phyloP scores from a whole-genome alignment of 1,140 invertebrate genomes.

The Physella acuta region DNA sequence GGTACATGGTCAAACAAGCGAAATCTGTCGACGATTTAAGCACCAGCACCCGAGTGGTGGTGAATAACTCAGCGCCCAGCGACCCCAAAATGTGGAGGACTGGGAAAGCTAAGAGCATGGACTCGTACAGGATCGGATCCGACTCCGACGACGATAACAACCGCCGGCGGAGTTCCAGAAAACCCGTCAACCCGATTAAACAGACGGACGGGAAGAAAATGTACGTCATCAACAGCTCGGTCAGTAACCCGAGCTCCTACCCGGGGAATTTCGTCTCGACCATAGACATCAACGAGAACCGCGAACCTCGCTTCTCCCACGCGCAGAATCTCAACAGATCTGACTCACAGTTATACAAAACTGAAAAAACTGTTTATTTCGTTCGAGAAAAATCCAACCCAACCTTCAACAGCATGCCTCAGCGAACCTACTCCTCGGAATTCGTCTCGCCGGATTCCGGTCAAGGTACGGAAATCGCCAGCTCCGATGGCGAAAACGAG shows the following conservation, averaged over 20 bases:
- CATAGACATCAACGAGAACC: slow-evolving; percentile 20
- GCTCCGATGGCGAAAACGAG: slow-evolving; percentile 22
- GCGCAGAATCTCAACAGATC: background rate
- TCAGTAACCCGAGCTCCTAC: background rate
- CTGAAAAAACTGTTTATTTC: slow-evolving; percentile 19
- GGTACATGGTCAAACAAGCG: slow-evolving; percentile 5
- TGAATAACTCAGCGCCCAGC: background rate
- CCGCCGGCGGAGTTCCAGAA: background rate
- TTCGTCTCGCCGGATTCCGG: slow-evolving; percentile 20
- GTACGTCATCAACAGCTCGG: slow-evolving; percentile 20
- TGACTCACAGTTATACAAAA: slow-evolving; percentile 6
- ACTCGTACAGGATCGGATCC: background rate
- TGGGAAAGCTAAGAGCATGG: background rate
- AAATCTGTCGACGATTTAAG: slow-evolving; percentile 10
- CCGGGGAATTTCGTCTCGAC: slow-evolving; percentile 11
- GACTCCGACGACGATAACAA: background rate
- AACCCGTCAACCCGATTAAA: background rate
- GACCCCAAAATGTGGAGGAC: slow-evolving; percentile 10
- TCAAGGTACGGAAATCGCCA: slow-evolving; percentile 14
- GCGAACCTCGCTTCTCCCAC: background rate
- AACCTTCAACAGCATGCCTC: background rate
- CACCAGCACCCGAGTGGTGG: no score
- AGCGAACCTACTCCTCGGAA: background rate
- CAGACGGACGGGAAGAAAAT: slow-evolving; percentile 12
- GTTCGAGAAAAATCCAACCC: background rate